A percentile compares a stretch with the other conserved stretches of the same genome.
Evolutionary conservation across 2,888 invertebrate species (phyloP).

Genomic region (Dryobotodes eremita): DNA sequence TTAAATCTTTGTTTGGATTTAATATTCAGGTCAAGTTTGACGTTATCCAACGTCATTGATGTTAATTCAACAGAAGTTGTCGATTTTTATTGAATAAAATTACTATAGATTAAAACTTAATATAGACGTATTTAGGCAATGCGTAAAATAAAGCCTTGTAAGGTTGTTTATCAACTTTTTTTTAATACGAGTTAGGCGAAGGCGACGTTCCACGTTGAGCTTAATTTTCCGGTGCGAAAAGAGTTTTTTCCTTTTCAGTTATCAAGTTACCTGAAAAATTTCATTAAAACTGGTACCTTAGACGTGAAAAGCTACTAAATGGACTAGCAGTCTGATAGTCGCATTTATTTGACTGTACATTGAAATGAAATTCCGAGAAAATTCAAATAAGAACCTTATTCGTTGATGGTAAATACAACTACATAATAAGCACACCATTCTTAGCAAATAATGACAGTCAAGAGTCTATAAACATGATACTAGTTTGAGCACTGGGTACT

Average conservation of each 20-base stretch:
- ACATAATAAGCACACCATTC: not conserved
- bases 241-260: not conserved
- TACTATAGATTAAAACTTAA: no score
- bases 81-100: not conserved
- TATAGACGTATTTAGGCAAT: not conserved
- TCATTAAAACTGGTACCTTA: not conserved
- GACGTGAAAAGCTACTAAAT: not conserved
- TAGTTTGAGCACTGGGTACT: conserved; percentile 26
- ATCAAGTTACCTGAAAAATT: not conserved
- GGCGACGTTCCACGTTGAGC: not conserved
- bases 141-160: not conserved
- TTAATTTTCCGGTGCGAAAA: not conserved
- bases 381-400: not conserved
- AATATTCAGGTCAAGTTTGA: conserved; percentile 50
- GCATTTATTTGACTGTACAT: no score
- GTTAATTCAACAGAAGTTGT: conserved; percentile 3
- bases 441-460: conserved; percentile 14
- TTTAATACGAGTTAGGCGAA: not conserved
- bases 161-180: not conserved
- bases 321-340: not conserved
- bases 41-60: conserved; percentile 9
- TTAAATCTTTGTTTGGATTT: conserved; percentile 23
- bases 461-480: conserved; percentile 10
- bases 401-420: not conserved
- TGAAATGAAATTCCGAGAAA: not conserved